Conservation (phyloP, 2,888 invertebrate genomes). For the Phymatocera aterrima region DNA sequence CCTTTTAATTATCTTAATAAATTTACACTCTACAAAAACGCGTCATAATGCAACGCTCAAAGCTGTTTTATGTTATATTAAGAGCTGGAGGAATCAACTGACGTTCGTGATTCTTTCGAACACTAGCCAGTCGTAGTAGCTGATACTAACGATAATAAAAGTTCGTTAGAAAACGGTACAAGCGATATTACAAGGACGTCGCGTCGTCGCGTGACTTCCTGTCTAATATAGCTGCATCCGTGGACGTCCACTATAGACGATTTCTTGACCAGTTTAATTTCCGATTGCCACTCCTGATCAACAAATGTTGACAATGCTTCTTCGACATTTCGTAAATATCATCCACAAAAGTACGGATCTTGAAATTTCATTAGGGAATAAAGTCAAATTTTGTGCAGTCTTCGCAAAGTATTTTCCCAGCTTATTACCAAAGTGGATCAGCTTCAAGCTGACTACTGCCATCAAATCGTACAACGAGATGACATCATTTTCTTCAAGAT, state of each 20-base stretch:
- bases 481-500: too few relatives aligned
- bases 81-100: neutral
- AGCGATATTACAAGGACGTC: conserved; percentile 12
- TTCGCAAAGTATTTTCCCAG: too few relatives aligned
- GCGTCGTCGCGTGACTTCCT: neutral
- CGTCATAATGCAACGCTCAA: too few relatives aligned
- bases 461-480: too few relatives aligned
- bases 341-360: neutral
- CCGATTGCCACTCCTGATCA: conserved; percentile 64
- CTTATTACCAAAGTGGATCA: too few relatives aligned
- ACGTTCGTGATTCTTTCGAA: neutral
- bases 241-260: conserved; percentile 7
- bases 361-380: neutral
- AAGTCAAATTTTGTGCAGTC: too few relatives aligned
- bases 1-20: too few relatives aligned
- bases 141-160: neutral
- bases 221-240: neutral
- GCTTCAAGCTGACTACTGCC: too few relatives aligned
- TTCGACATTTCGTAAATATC: too few relatives aligned
- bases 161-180: conserved; percentile 5
- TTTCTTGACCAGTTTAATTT: conserved; percentile 65
- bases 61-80: neutral
- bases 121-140: neutral
- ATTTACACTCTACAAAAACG: too few relatives aligned
- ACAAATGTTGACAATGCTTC: conserved; percentile 53